Percentiles rank a stretch among this genome's conserved stretches.
These are phyloP conservation scores for Poeciliopsis occidentalis DNA, from an alignment of 2,113 vertebrate genomes.

Conservation along the genomic window DNA sequence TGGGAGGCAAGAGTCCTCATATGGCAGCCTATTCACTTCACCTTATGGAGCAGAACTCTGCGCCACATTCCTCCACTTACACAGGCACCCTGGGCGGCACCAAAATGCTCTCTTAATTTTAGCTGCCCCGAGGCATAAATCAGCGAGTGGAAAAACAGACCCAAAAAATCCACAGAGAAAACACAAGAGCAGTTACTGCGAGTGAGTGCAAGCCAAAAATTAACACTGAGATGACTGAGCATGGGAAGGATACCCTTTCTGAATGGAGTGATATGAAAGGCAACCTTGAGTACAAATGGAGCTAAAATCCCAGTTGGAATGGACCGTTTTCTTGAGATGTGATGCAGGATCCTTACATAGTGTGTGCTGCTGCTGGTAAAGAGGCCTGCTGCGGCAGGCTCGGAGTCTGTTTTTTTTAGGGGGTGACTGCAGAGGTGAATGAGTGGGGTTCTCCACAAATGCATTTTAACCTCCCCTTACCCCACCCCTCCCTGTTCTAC, in stretches of 20 bases:
- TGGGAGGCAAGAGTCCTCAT: conserved; percentile 54
- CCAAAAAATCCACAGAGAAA: conserved; percentile 79
- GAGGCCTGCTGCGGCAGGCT: conserved; percentile 53
- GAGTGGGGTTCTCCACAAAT: conserved; percentile 63
- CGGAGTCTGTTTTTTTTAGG: conserved; percentile 66
- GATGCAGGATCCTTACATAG: conserved; percentile 22
- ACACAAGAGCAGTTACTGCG: conserved; percentile 65
- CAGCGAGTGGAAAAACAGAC: conserved; percentile 79
- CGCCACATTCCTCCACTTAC: conserved; percentile 72
- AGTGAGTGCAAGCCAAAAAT: conserved; percentile 49
- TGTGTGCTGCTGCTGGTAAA: conserved; percentile 12
- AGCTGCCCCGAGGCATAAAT: conserved; percentile 80
- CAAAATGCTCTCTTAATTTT: conserved; percentile 81
- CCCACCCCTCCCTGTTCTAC: conserved; percentile 56
- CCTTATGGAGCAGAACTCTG: conserved; percentile 76
- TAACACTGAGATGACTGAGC: conserved; percentile 46
- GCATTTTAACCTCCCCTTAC: conserved; percentile 76
- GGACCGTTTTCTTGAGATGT: conserved; percentile 24
- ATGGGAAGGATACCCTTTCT: conserved; percentile 37
- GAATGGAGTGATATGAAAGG: conserved; percentile 26
- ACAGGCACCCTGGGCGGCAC: conserved; percentile 79
- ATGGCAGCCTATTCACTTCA: conserved; percentile 76
- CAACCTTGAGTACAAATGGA: conserved; percentile 7
- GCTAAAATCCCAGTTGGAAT: conserved; percentile 9
- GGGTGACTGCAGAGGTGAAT: conserved; percentile 36